phyloP scores from a whole-genome alignment of 2,888 invertebrate genomes.

The Eledone cirrhosa region DNA sequence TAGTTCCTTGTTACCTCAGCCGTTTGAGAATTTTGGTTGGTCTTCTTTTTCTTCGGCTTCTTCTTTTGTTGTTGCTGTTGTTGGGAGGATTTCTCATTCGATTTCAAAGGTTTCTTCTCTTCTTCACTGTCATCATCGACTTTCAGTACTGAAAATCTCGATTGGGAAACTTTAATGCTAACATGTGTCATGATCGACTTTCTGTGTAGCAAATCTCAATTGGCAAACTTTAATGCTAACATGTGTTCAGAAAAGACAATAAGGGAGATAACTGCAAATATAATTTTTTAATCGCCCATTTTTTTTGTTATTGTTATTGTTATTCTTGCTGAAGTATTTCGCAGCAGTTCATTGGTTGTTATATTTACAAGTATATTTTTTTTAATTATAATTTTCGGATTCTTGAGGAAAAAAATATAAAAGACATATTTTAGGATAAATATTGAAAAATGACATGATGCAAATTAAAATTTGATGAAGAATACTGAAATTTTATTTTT shows the following conservation, averaged over 20 bases:
- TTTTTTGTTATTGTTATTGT: too few relatives aligned
- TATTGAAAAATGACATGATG: too few relatives aligned
- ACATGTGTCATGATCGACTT: conserved; percentile 70
- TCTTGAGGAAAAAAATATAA: too few relatives aligned
- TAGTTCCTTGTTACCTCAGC: conserved; percentile 7
- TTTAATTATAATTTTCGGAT: too few relatives aligned
- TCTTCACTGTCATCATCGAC: conserved; percentile 78
- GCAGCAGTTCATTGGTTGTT: too few relatives aligned
- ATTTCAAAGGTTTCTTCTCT: conserved; percentile 37
- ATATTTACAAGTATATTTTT: too few relatives aligned
- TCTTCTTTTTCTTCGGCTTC: conserved; percentile 17
- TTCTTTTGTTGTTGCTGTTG: conserved; percentile 13
- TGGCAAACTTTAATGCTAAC: conserved; percentile 37
- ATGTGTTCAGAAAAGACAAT: conserved; percentile 9
- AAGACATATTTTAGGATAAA: too few relatives aligned
- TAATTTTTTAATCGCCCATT: background rate
- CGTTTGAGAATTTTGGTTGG: background rate
- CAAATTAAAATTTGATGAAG: too few relatives aligned
- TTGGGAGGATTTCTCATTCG: background rate
- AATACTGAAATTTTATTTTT: too few relatives aligned
- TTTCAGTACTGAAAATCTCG: conserved; percentile 79
- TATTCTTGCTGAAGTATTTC: too few relatives aligned
- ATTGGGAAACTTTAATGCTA: conserved; percentile 59
- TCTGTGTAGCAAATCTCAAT: conserved; percentile 79
- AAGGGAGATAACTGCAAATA: conserved; percentile 13